Conservation (phyloP, 2,113 vertebrate genomes). For the Octodon degus region DNA sequence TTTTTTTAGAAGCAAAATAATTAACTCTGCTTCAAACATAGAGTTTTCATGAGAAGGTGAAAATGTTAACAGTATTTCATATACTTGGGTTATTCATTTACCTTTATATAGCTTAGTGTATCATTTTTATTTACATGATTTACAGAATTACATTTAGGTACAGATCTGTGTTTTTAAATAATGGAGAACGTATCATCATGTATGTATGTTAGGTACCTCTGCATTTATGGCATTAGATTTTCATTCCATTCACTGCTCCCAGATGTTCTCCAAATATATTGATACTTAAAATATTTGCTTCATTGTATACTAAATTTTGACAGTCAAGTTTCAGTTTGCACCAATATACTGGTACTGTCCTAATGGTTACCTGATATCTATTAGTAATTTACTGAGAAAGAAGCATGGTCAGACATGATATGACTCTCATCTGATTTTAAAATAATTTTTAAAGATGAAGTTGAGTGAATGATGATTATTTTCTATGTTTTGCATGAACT, state of each 20-base stretch:
- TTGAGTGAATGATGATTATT: neutral
- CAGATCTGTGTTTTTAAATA: neutral
- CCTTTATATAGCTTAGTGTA: neutral
- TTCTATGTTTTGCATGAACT: neutral
- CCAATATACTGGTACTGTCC: neutral
- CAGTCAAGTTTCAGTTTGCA: neutral
- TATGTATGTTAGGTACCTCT: neutral
- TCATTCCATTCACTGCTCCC: neutral
- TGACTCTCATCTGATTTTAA: neutral
- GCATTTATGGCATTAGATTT: neutral
- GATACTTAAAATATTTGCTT: neutral
- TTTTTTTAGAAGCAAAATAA: neutral
- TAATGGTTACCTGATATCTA: neutral
- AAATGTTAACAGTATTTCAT: neutral
- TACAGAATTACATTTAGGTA: neutral
- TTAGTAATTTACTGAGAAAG: neutral
- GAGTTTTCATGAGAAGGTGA: neutral
- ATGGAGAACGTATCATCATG: neutral
- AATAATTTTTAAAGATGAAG: conserved; percentile 16
- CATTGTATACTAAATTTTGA: neutral
- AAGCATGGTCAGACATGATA: neutral
- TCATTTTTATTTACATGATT: neutral
- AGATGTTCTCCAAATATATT: neutral
- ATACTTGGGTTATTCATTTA: neutral
- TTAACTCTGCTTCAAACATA: conserved; percentile 4